Evolutionary conservation across 1,140 invertebrate genomes (phyloP).

Genomic region (Triops cancriformis): DNA sequence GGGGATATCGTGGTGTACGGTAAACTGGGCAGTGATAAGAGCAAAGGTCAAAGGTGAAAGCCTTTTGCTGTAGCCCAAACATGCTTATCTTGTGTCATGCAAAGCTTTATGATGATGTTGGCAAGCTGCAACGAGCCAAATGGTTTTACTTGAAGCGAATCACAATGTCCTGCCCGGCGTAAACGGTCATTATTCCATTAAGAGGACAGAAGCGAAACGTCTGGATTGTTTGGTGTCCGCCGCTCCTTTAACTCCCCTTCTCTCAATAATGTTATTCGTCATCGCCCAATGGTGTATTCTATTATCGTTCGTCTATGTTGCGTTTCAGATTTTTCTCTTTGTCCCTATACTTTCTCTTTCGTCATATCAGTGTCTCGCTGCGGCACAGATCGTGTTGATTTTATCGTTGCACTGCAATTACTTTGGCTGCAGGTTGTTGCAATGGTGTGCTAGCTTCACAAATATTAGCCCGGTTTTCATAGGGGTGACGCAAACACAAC

Average conservation of each 20-base stretch:
- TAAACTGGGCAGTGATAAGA: not conserved
- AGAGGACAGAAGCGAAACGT: not conserved
- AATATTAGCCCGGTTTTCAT: not conserved
- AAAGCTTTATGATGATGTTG: not conserved
- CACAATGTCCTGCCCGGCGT: too few relatives aligned
- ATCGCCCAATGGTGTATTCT: not conserved
- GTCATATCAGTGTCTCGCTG: not conserved
- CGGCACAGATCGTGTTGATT: not conserved
- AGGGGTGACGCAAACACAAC: not conserved
- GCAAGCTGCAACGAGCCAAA: too few relatives aligned
- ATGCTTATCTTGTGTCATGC: not conserved
- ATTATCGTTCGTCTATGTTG: not conserved
- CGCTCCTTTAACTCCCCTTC: not conserved
- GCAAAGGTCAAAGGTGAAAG: conserved; percentile 2
- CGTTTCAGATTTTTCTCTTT: not conserved
- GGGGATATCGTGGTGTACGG: not conserved
- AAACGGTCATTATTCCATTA: too few relatives aligned
- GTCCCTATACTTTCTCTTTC: not conserved
- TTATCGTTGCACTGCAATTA: not conserved
- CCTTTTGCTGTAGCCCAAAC: not conserved
- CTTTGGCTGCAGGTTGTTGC: not conserved
- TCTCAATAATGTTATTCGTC: not conserved
- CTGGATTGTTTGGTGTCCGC: not conserved
- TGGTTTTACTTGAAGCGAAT: too few relatives aligned
- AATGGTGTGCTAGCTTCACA: not conserved